These are phyloP conservation scores for Aphelenchoides besseyi DNA, from an alignment of 1,140 invertebrate species.

Conservation along the genomic window DNA sequence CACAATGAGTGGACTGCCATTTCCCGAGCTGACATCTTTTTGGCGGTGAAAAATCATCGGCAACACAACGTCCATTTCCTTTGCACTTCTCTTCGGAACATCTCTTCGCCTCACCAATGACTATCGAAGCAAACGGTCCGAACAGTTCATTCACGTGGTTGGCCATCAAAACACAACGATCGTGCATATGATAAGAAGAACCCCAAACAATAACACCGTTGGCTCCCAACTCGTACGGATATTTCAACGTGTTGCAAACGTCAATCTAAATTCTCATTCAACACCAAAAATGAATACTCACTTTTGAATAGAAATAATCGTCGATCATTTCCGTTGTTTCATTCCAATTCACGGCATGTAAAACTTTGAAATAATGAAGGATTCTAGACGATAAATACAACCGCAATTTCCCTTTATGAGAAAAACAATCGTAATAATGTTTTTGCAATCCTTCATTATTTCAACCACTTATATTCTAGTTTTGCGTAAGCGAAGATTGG, in stretches of 20 bases:
- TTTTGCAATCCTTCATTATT: no score
- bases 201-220: conserved; percentile 40
- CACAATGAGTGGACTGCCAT: no score
- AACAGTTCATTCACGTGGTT: conserved; percentile 28
- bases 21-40: not conserved
- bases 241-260: conserved; percentile 43
- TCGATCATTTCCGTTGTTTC: conserved; percentile 32
- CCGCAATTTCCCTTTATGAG: no score
- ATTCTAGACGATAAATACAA: no score
- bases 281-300: conserved; percentile 23
- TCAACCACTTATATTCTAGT: conserved; percentile 46
- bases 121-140: conserved; percentile 26
- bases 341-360: conserved; percentile 1
- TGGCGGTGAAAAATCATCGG: not conserved
- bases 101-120: conserved; percentile 4
- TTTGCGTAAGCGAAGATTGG: conserved; percentile 43
- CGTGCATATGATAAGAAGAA: conserved; percentile 32
- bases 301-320: conserved; percentile 10
- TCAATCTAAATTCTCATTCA: conserved; percentile 27
- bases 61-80: conserved; percentile 26
- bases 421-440: no score
- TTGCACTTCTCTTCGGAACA: not conserved
- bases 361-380: no score
- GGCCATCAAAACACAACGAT: conserved; percentile 24
- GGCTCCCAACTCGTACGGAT: conserved; percentile 40